Evolutionary conservation across 2,888 invertebrate species (phyloP).

Genomic region (Campoplex nolae): DNA sequence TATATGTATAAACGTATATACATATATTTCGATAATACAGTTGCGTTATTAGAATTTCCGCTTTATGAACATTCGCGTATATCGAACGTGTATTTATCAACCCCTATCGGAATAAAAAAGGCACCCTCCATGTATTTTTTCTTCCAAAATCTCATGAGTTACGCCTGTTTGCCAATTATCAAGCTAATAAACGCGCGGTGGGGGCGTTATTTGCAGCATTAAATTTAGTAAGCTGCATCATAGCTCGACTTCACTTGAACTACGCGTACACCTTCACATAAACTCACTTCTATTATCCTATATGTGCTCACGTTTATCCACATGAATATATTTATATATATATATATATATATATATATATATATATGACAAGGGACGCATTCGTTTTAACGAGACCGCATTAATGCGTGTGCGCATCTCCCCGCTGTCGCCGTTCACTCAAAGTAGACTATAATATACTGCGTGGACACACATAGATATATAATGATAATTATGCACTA

Average conservation of each 20-base stretch:
- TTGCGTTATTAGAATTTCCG: conserved; percentile 24
- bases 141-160: background rate
- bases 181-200: background rate
- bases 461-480: conserved; percentile 10
- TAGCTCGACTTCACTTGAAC: conserved; percentile 5
- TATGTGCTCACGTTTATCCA: background rate
- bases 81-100: conserved; percentile 1
- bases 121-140: background rate
- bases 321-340: background rate
- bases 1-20: background rate
- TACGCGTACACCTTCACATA: background rate
- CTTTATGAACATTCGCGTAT: conserved; percentile 8
- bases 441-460: conserved; percentile 13
- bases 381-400: conserved; percentile 16
- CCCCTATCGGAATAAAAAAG: background rate
- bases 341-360: too few relatives aligned
- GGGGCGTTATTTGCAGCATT: background rate
- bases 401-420: conserved; percentile 21
- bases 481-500: conserved; percentile 1
- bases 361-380: conserved; percentile 4
- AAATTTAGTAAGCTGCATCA: conserved; percentile 23
- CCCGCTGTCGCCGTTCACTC: conserved; percentile 14
- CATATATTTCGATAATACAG: conserved; percentile 13
- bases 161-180: background rate
- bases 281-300: background rate